Base-by-base conservation (phyloP, 30 jellyfish, hydroid and myxozoan genomes). In the Euphysa ruthae region DNA sequence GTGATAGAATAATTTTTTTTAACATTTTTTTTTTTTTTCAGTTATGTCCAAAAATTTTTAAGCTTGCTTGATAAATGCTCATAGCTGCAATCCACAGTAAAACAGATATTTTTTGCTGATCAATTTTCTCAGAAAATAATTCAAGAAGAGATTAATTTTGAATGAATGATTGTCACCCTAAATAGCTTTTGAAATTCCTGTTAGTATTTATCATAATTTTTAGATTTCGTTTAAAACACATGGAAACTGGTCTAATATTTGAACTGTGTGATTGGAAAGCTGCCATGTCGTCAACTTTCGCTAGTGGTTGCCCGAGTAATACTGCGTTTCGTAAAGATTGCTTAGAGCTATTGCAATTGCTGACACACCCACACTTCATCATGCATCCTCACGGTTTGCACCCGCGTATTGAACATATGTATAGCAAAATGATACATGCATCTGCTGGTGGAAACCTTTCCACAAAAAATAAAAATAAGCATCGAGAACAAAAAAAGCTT, bases 181-280 rank as follows among this genome's bases (percentile, higher is more conserved):
- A n/a, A n/a, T n/a, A n/a, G n/a, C n/a, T n/a, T n/a, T n/a, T n/a
- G n/a, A n/a, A n/a, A n/a, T n/a, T n/a, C n/a, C n/a, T n/a, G n/a
- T n/a, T n/a, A 46, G 60, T 46, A n/a, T 46, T 5, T 2, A n/a
- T 2, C 23, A 8, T 5, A 4, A n/a, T 46, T 2, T 46, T 2
- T 46, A 46, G 95, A 43, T 90, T 90, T 60, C 84, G 92, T 15
- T 72, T 90, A 71, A 81, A 72, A 32, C 98, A 90, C 58, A 54
- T 44, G 15, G 92, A 81, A n/a, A 71, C 98, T 0, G 95, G 98
- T 3, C 62, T 74, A 81, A 70, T 90, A 16, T 90, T 90, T 81
- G 98, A 90, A 64, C 76, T 90, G 23, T 90, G 94, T 55, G 98
- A 90, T 35, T 90, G 98, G 98, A 90, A 90, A 69, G 98, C 98